Percentiles rank a stretch among this genome's conserved stretches.
Evolutionary conservation across 2,113 vertebrate genomes (phyloP).

Genomic region (Thryonomys swinderianus): DNA sequence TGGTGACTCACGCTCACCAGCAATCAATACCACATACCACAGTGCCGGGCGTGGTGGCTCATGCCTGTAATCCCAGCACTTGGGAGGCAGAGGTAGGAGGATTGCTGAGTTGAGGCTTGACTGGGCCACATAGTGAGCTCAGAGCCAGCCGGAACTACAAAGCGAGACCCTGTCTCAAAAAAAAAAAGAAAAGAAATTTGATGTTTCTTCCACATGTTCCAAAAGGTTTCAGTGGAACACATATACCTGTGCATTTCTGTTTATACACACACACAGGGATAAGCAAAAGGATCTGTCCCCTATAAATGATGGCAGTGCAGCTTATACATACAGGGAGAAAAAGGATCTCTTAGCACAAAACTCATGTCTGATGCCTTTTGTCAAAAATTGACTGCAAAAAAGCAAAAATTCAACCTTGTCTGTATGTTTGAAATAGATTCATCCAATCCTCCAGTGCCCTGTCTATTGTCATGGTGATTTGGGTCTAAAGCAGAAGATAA

Average conservation of each 20-base stretch:
- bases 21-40: too few species aligned
- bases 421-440: not conserved
- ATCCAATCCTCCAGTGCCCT: not conserved
- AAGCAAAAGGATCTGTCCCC: not conserved
- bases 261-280: not conserved
- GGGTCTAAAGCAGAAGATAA: slow-evolving; percentile 55
- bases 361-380: not conserved
- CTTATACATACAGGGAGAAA: not conserved
- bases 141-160: too few species aligned
- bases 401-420: slow-evolving; percentile 1
- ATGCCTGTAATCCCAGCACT: too few species aligned
- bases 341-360: not conserved
- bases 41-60: too few species aligned
- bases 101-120: too few species aligned
- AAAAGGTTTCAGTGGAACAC: not conserved
- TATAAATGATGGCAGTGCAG: not conserved
- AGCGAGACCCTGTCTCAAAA: too few species aligned
- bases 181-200: slow-evolving; percentile 10
- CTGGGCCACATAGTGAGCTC: too few species aligned
- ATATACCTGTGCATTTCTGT: not conserved
- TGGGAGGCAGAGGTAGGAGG: too few species aligned
- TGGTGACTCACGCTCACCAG: too few species aligned
- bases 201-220: not conserved
- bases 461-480: slow-evolving; percentile 3
- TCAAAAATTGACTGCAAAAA: not conserved